Evolutionary conservation across 2,888 invertebrate genomes (phyloP).

Genomic region (Plusia festucae): DNA sequence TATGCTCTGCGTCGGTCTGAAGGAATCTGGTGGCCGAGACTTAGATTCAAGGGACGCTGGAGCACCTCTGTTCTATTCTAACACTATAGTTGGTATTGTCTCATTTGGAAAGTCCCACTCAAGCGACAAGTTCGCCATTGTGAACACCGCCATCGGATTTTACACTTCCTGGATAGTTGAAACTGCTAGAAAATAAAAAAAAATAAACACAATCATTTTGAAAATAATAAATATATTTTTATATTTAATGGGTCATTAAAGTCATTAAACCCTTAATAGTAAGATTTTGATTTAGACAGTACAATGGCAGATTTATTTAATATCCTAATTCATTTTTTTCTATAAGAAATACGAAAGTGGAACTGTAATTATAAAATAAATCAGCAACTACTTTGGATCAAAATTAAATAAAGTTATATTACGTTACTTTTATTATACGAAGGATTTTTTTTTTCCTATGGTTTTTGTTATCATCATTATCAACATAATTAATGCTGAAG

Average conservation of each 20-base stretch:
- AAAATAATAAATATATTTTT: background rate
- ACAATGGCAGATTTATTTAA: background rate
- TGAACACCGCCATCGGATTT: slow-evolving; percentile 33
- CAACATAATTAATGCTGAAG: too few species aligned
- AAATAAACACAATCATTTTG: background rate
- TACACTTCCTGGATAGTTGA: slow-evolving; percentile 47
- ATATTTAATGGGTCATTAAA: background rate
- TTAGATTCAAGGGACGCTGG: slow-evolving; percentile 53
- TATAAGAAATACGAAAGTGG: background rate
- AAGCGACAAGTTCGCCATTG: slow-evolving; percentile 30
- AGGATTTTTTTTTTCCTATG: too few species aligned
- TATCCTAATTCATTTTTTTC: background rate
- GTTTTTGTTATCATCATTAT: too few species aligned
- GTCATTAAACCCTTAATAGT: background rate
- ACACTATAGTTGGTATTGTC: slow-evolving; percentile 37
- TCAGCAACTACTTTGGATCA: background rate
- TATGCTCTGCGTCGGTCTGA: slow-evolving; percentile 77
- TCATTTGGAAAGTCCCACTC: slow-evolving; percentile 45
- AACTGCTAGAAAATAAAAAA: slow-evolving; percentile 16
- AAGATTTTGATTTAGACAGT: background rate
- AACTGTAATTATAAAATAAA: background rate
- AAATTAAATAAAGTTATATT: background rate
- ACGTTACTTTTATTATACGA: too few species aligned
- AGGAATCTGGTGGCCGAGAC: slow-evolving; percentile 35
- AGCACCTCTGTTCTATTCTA: slow-evolving; percentile 49